Percentiles rank a stretch among this genome's conserved stretches.
phyloP scores from a whole-genome alignment of 2,113 vertebrate species.

The Hippoglossus stenolepis region DNA sequence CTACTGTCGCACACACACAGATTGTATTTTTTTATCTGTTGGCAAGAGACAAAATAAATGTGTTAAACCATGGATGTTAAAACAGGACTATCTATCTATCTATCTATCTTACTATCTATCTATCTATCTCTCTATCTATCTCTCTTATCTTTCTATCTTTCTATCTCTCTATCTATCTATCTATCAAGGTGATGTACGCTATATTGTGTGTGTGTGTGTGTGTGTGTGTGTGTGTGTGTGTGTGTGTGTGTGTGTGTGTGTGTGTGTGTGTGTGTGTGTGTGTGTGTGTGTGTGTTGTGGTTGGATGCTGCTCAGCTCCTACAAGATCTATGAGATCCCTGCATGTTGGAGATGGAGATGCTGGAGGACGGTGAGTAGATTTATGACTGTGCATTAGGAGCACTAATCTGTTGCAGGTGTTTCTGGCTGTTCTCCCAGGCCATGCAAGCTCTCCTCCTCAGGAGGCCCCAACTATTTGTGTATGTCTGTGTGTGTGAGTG shows the following conservation, averaged over 20 bases:
- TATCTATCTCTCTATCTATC: not conserved
- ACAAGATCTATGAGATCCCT: conserved; percentile 41
- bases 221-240: conserved; percentile 5
- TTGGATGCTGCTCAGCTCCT: conserved; percentile 43
- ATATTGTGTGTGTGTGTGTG: not conserved
- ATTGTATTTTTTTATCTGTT: not conserved
- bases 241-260: conserved; percentile 4
- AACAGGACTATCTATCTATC: not conserved
- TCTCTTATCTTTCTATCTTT: too few relatives aligned
- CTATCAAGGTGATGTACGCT: not conserved
- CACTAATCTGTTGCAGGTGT: conserved; percentile 89
- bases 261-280: conserved; percentile 7
- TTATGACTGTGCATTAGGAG: conserved; percentile 84
- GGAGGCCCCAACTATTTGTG: conserved; percentile 73
- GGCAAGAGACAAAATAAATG: conserved; percentile 32
- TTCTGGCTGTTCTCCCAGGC: conserved; percentile 80
- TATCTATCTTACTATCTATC: too few relatives aligned
- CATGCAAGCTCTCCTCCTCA: conserved; percentile 61
- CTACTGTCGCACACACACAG: conserved; percentile 13
- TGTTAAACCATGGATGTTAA: conserved; percentile 9
- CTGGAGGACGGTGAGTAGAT: conserved; percentile 78
- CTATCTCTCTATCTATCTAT: not conserved
- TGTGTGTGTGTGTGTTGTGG: conserved; percentile 17
- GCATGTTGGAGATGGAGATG: conserved; percentile 68
- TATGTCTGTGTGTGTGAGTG: conserved; percentile 41